phyloP scores from a whole-genome alignment of 2,113 vertebrate genomes.

The Gracilinanus agilis region DNA sequence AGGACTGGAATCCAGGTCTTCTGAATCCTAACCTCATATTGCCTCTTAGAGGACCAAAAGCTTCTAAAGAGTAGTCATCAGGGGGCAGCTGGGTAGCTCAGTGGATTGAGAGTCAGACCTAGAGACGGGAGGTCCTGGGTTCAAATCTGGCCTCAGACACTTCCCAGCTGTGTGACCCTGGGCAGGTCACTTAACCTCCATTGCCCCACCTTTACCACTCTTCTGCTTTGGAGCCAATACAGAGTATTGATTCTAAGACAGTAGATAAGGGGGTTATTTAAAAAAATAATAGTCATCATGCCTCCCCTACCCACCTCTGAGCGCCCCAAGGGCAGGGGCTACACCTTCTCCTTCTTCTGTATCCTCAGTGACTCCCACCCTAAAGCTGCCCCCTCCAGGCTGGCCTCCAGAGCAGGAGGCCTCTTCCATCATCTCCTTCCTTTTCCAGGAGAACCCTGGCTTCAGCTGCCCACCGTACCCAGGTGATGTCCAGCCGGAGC shows the following conservation, averaged over 20 bases:
- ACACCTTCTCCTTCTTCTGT: background rate
- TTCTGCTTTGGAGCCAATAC: too few relatives aligned
- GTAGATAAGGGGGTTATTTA: too few relatives aligned
- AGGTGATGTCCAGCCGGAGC: constrained; percentile 78
- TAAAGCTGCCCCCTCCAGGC: background rate
- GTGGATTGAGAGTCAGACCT: too few relatives aligned
- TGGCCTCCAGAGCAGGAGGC: background rate
- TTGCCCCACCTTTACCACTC: too few relatives aligned
- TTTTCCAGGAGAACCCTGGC: constrained; percentile 79
- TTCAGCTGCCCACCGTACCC: constrained; percentile 83
- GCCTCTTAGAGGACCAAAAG: background rate
- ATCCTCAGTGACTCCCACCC: too few relatives aligned
- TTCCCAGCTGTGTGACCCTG: too few relatives aligned
- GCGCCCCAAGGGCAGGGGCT: background rate
- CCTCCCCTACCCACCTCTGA: background rate
- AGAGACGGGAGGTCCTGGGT: too few relatives aligned
- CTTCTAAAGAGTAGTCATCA: background rate
- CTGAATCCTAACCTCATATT: background rate
- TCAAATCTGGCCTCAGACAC: too few relatives aligned
- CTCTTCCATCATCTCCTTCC: background rate
- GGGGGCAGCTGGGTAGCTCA: too few relatives aligned
- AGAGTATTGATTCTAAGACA: too few relatives aligned
- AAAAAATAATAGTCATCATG: background rate
- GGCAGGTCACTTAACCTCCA: too few relatives aligned
- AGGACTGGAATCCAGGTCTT: background rate